Percentiles rank a stretch among this genome's conserved stretches.
Conservation (phyloP, 2,113 vertebrate genomes). For the Otocyon megalotis region DNA sequence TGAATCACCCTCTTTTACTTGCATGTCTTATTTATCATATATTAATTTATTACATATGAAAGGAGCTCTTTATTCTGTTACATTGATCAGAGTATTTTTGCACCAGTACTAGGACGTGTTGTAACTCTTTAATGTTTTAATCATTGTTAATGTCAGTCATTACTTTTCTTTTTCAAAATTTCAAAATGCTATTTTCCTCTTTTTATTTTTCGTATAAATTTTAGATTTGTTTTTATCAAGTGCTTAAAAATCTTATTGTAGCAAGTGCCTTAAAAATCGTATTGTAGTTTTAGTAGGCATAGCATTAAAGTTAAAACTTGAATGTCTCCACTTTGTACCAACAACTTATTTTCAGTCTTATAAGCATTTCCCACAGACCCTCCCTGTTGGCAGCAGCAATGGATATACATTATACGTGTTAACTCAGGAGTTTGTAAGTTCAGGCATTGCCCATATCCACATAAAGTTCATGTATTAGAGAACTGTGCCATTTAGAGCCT, state of each 20-base stretch:
- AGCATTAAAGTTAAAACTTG: slow-evolving; percentile 29
- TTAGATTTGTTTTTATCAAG: slow-evolving; percentile 40
- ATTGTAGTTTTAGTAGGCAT: not conserved
- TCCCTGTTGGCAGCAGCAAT: not conserved
- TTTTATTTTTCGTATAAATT: slow-evolving; percentile 47
- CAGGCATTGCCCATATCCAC: not conserved
- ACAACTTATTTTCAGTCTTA: not conserved
- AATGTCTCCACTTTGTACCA: not conserved
- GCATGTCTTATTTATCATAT: not conserved
- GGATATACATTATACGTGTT: not conserved
- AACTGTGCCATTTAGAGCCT: not conserved
- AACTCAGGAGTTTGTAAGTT: not conserved
- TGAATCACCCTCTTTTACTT: not conserved
- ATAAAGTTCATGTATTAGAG: not conserved
- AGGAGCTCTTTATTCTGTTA: not conserved
- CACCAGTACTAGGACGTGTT: not conserved
- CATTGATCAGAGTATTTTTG: not conserved
- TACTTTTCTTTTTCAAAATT: not conserved
- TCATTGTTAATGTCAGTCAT: not conserved
- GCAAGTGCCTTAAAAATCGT: not conserved
- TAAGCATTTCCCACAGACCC: not conserved
- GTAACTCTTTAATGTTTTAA: not conserved
- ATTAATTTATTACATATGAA: not conserved
- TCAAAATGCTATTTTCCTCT: not conserved
- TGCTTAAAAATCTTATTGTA: slow-evolving; percentile 1